These are phyloP conservation scores for Nannobrachium achirus DNA, from an alignment of 2,113 vertebrate genomes.

Conservation along the genomic window DNA sequence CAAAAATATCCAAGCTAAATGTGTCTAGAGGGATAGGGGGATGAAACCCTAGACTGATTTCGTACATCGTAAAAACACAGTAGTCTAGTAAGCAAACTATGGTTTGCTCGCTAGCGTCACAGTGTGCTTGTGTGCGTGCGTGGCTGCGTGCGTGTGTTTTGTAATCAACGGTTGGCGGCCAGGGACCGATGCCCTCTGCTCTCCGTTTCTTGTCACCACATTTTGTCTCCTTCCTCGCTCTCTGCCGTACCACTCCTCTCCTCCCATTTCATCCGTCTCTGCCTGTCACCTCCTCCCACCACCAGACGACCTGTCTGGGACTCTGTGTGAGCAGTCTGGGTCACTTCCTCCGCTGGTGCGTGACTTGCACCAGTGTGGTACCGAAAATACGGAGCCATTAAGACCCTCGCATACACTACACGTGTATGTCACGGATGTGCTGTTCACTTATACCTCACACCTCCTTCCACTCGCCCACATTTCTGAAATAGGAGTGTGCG, in stretches of 20 bases:
- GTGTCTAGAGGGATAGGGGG: too few relatives aligned
- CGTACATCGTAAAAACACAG: too few relatives aligned
- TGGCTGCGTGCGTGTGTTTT: neutral
- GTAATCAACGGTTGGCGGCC: too few relatives aligned
- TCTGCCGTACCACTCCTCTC: conserved; percentile 62
- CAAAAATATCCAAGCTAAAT: too few relatives aligned
- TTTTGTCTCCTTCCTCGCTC: conserved; percentile 18
- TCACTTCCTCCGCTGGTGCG: conserved; percentile 53
- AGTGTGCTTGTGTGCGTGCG: neutral
- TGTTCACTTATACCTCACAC: conserved; percentile 35
- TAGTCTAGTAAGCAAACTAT: too few relatives aligned
- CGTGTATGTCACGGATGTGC: conserved; percentile 37
- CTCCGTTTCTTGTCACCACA: too few relatives aligned
- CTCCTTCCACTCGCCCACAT: conserved; percentile 54
- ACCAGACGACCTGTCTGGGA: conserved; percentile 68
- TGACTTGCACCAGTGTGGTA: conserved; percentile 34
- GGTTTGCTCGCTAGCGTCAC: too few relatives aligned
- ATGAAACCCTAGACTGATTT: too few relatives aligned
- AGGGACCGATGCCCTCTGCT: too few relatives aligned
- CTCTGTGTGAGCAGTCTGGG: conserved; percentile 36
- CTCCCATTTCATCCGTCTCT: conserved; percentile 60
- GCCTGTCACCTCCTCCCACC: conserved; percentile 67
- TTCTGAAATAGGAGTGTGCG: conserved; percentile 61
- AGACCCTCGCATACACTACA: conserved; percentile 21
- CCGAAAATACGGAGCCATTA: conserved; percentile 38